Base-by-base conservation (phyloP, 1,140 invertebrate genomes). In the Euura lappo region DNA sequence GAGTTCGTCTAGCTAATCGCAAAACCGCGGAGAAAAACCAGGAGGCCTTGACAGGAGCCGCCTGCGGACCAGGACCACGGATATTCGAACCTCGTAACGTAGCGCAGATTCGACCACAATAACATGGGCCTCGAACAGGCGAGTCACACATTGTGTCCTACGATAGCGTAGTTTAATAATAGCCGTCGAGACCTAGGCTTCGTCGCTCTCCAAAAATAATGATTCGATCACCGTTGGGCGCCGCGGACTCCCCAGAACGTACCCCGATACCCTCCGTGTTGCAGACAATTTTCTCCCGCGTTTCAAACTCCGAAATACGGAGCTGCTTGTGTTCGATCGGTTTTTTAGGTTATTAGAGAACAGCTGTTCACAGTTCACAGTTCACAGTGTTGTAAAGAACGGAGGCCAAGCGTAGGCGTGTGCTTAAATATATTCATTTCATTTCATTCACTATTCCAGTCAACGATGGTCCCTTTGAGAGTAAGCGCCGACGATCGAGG, bases 121-220 rank as follows among this genome's bases (percentile, higher is more conserved):
- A 73, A 73, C 73, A 74, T 77, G 75, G 74, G 75, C 70, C 74
- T 77, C 46, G 75, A 72, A 71, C 70, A 77, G 75, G 75, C 75
- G 66, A 77, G 75, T 77, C 8, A 78, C 76, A 74, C 77, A 82
- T 81, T 83, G 79, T 28, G 28, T 83, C 80, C 79, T 80, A 80
- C 79, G 80, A 82, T 81, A 83, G 28, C 28, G 84, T 28, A 28
- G 28, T 81, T 85, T 85, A 85, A 85, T 83, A 82, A 85, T 85
- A 85, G 81, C 78, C 72, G 71, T 72, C 79, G 78, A 74, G 76
- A 78, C 79, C 80, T 79, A 85, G 80, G 79, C 81, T 81, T 28
- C 78, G 82, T 81, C 79, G 78, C 81, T 81, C 78, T 83, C 83
- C 83, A 76, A 83, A 84, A 85, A 85, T 85, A 85, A 85, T 84